Conservation (phyloP, 2,888 invertebrate genomes). For the Amaurobius ferox region DNA sequence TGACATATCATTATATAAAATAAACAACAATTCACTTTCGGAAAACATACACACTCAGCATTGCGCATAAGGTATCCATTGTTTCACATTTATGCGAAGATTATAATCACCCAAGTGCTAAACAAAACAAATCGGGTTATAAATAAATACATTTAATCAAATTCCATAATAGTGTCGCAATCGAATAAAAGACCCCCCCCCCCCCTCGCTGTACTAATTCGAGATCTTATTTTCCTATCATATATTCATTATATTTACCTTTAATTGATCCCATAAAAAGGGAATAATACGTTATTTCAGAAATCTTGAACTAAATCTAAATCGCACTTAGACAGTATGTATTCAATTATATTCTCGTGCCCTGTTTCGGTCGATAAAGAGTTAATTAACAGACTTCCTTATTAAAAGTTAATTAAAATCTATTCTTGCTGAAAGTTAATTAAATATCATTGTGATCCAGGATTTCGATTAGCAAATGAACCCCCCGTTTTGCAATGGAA, state of each 20-base stretch:
- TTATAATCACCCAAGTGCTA: too few relatives aligned
- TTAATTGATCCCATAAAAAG: slow-evolving; percentile 12
- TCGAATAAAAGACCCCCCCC: neutral
- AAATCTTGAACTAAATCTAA: slow-evolving; percentile 8
- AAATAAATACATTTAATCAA: neutral
- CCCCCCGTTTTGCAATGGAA: slow-evolving; percentile 8
- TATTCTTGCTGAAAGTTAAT: slow-evolving; percentile 18
- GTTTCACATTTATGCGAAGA: too few relatives aligned
- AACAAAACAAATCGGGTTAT: too few relatives aligned
- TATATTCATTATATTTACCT: slow-evolving; percentile 16
- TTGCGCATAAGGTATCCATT: too few relatives aligned
- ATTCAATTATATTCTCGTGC: neutral
- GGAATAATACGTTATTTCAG: slow-evolving; percentile 12
- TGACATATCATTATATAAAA: too few relatives aligned
- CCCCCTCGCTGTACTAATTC: neutral
- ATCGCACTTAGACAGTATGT: slow-evolving; percentile 18
- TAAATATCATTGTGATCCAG: slow-evolving; percentile 16
- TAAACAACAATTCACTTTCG: too few relatives aligned
- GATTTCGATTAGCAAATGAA: slow-evolving; percentile 16
- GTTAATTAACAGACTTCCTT: slow-evolving; percentile 18
- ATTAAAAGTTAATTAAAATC: slow-evolving; percentile 18
- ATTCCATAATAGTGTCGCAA: neutral
- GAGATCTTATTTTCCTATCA: slow-evolving; percentile 9
- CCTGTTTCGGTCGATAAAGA: slow-evolving; percentile 1
- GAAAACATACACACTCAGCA: too few relatives aligned